Evolutionary conservation across 2,797 vertebrate genomes (phyloP).

Genomic region (Syngnathus rostellatus): DNA sequence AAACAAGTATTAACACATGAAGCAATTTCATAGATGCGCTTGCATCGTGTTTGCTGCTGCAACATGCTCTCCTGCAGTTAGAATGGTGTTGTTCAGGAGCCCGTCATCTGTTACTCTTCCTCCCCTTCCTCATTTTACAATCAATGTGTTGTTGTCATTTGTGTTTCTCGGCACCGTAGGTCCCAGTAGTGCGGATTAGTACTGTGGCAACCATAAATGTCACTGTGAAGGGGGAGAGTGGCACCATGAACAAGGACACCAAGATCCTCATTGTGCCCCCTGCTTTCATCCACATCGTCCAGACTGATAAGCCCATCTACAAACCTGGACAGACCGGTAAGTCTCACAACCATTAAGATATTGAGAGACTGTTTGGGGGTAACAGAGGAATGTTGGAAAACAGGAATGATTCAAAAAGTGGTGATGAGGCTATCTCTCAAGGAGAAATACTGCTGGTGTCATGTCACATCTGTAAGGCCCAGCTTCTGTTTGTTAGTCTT

Average conservation of each 20-base stretch:
- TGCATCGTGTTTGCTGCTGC: too few relatives aligned
- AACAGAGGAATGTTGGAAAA: background rate
- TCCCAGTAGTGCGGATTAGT: constrained; percentile 49
- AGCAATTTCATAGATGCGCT: too few relatives aligned
- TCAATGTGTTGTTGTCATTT: background rate
- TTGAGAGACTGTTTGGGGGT: background rate
- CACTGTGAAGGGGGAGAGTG: constrained; percentile 36
- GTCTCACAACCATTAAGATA: constrained; percentile 9
- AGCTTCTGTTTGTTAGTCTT: background rate
- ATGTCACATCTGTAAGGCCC: background rate
- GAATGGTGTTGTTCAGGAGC: background rate
- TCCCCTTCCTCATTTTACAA: too few relatives aligned
- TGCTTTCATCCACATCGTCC: constrained; percentile 57
- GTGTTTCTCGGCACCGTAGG: constrained; percentile 49
- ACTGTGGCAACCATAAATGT: constrained; percentile 55
- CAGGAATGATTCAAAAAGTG: background rate
- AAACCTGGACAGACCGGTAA: constrained; percentile 75
- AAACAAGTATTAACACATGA: too few relatives aligned
- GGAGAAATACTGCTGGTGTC: background rate
- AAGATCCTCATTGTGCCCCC: constrained; percentile 60
- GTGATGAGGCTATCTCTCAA: background rate
- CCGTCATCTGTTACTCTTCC: too few relatives aligned
- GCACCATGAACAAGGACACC: constrained; percentile 49
- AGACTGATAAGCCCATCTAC: constrained; percentile 77
- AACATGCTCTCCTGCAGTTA: too few relatives aligned